A percentile compares a stretch with the other conserved stretches of the same genome.
Conservation (phyloP, 2,113 vertebrate genomes). For the Oncorhynchus kisutch region DNA sequence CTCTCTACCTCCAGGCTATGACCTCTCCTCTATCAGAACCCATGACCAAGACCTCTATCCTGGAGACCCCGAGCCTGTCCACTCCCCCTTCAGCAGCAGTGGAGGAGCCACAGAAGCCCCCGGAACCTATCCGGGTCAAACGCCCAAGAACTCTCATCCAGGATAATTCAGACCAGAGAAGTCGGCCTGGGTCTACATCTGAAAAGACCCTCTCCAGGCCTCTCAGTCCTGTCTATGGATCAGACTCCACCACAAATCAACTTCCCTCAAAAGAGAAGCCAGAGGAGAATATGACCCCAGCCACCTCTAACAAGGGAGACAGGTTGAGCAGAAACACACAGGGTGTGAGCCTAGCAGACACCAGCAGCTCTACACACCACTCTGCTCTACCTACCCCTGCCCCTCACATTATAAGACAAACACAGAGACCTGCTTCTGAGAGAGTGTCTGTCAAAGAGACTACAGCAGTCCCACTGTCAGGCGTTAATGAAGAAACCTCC, state of each 20-base stretch:
- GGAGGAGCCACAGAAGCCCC: not conserved
- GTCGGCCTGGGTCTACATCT: not conserved
- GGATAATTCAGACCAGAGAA: not conserved
- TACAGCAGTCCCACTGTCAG: not conserved
- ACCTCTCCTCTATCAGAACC: not conserved
- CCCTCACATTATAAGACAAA: constrained; percentile 12
- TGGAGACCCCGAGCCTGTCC: not conserved
- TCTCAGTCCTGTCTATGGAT: not conserved
- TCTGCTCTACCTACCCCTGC: constrained; percentile 11
- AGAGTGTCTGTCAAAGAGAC: constrained; percentile 1
- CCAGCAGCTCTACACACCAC: not conserved
- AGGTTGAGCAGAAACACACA: not conserved
- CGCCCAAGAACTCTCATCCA: not conserved
- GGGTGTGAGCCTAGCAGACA: not conserved
- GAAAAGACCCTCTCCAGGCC: not conserved
- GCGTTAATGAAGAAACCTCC: not conserved
- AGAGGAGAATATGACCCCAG: not conserved
- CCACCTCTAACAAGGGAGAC: not conserved
- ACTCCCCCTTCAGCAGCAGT: not conserved
- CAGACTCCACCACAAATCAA: not conserved
- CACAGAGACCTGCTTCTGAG: not conserved
- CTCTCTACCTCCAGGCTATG: constrained; percentile 20
- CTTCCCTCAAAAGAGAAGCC: not conserved
- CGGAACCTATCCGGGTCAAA: not conserved
- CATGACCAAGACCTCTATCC: not conserved